phyloP scores from a whole-genome alignment of 2,113 vertebrate species.

The Melanocharis versteri region DNA sequence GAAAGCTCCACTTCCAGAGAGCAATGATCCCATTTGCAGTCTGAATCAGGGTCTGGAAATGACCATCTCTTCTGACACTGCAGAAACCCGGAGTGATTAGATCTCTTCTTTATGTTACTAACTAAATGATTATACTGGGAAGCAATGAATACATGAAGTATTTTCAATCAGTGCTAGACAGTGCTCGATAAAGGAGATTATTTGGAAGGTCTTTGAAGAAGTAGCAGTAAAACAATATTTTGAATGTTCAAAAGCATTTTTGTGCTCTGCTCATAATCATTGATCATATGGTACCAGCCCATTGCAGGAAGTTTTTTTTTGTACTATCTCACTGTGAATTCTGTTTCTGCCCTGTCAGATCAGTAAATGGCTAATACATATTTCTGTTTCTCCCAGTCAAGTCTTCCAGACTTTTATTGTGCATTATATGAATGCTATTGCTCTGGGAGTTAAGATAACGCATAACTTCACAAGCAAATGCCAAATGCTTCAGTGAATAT shows the following conservation, averaged over 20 bases:
- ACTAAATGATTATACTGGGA: neutral
- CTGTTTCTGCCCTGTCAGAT: neutral
- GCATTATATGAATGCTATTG: neutral
- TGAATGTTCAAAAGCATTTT: neutral
- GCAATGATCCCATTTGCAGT: neutral
- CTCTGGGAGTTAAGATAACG: neutral
- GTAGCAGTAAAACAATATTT: neutral
- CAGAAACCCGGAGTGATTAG: neutral
- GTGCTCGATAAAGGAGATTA: neutral
- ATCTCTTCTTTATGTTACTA: neutral
- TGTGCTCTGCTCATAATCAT: neutral
- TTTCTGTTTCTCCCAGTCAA: neutral
- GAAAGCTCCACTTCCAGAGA: neutral
- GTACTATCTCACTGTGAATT: neutral
- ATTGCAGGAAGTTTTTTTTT: neutral
- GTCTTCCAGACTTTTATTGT: neutral
- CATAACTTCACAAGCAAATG: neutral
- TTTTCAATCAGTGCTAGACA: neutral
- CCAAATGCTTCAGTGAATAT: neutral
- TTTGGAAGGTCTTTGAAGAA: neutral
- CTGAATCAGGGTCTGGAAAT: neutral
- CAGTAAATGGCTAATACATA: neutral
- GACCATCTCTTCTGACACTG: neutral
- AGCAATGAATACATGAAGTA: neutral
- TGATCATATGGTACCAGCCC: neutral